A percentile compares a stretch with the other conserved stretches of the same genome.
phyloP scores from a whole-genome alignment of 2,797 vertebrate species.

The Sebastes itinus region DNA sequence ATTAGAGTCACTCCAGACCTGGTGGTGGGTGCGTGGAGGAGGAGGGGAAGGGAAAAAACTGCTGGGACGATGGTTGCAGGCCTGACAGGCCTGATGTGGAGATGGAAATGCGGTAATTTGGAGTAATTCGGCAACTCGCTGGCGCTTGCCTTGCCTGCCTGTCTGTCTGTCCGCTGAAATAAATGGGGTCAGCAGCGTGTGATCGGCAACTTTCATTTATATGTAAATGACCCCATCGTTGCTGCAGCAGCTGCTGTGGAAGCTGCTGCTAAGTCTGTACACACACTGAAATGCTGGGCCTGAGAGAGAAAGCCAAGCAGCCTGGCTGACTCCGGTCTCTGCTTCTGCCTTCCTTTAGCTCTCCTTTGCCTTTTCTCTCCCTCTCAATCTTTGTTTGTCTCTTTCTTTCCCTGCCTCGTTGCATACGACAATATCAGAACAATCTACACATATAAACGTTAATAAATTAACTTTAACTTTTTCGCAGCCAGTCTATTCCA shows the following conservation, averaged over 20 bases:
- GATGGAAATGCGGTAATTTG: slow-evolving; percentile 89
- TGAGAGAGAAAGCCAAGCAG: slow-evolving; percentile 49
- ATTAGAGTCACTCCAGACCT: slow-evolving; percentile 85
- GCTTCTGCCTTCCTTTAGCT: slow-evolving; percentile 24
- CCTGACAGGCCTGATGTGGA: slow-evolving; percentile 84
- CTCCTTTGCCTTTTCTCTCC: background rate
- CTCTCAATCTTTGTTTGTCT: slow-evolving; percentile 11
- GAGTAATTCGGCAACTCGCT: slow-evolving; percentile 87
- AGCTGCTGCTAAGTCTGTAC: slow-evolving; percentile 70
- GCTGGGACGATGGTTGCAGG: slow-evolving; percentile 76
- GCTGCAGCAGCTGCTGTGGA: slow-evolving; percentile 77
- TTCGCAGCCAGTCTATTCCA: background rate
- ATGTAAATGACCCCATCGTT: slow-evolving; percentile 87
- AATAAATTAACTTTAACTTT: background rate
- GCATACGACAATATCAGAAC: background rate
- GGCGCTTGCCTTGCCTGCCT: slow-evolving; percentile 83
- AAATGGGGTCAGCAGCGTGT: slow-evolving; percentile 88
- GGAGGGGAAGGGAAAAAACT: slow-evolving; percentile 49
- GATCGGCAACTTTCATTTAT: slow-evolving; percentile 92
- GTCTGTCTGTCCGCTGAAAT: slow-evolving; percentile 86
- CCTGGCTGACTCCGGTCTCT: slow-evolving; percentile 33
- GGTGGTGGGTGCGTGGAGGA: slow-evolving; percentile 47
- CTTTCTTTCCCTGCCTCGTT: background rate
- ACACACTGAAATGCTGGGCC: slow-evolving; percentile 59
- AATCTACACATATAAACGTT: background rate